Evolutionary conservation across 2,113 vertebrate genomes (phyloP).

Genomic region (Crotalus viridis): DNA sequence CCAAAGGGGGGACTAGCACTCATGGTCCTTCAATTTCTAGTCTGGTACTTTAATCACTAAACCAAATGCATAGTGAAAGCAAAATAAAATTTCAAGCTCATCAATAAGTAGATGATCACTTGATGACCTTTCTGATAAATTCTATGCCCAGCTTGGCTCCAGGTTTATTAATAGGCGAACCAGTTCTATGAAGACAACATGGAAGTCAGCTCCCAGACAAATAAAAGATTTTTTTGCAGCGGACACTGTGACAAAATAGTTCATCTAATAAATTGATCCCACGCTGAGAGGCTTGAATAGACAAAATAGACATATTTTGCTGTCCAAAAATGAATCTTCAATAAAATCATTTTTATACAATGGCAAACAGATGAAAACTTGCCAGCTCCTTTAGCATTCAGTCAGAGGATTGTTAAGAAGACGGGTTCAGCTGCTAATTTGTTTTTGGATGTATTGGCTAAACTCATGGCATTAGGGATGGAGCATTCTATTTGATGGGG

Average conservation of each 20-base stretch:
- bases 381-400: neutral
- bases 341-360: neutral
- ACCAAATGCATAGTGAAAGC: neutral
- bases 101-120: neutral
- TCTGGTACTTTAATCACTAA: neutral
- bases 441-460: neutral
- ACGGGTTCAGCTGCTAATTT: neutral
- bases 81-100: neutral
- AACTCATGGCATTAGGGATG: neutral
- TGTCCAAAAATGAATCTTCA: neutral
- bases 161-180: neutral
- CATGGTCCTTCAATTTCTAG: neutral
- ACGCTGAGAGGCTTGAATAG: neutral
- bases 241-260: neutral
- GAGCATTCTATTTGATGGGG: neutral
- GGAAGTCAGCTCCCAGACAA: neutral
- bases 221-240: neutral
- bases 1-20: neutral
- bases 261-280: neutral
- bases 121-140: neutral
- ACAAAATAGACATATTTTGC: neutral
- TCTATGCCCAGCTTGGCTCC: neutral
- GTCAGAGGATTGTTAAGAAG: neutral
- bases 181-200: neutral
- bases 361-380: neutral